Conservation (phyloP, 2,797 vertebrate genomes). For the Lepidocolaptes lacrymiger region DNA sequence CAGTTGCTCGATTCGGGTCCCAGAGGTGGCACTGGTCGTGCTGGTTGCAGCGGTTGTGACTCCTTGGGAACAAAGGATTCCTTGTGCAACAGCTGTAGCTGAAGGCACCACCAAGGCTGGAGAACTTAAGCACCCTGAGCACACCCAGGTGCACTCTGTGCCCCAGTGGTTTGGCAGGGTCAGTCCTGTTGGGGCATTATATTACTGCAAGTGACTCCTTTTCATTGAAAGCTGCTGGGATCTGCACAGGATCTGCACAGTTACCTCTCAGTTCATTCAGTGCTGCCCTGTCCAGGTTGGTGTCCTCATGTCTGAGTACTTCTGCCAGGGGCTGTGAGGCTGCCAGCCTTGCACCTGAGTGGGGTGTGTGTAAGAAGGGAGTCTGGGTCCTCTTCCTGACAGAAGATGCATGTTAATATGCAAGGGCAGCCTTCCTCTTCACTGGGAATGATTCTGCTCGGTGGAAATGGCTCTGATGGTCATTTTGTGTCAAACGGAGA, state of each 20-base stretch:
- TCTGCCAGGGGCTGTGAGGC: not conserved
- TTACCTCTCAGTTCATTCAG: not conserved
- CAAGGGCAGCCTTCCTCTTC: not conserved
- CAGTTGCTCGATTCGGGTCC: not conserved
- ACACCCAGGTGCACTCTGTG: not conserved
- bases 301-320: not conserved
- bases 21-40: not conserved
- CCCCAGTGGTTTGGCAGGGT: no score
- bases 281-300: no score
- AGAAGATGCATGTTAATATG: not conserved
- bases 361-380: not conserved
- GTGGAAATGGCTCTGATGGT: not conserved
- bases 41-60: not conserved
- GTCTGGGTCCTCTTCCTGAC: not conserved
- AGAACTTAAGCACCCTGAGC: not conserved
- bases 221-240: not conserved
- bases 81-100: not conserved
- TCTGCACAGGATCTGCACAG: not conserved
- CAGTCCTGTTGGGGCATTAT: not conserved
- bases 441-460: not conserved
- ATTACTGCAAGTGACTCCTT: not conserved
- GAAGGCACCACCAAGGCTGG: not conserved
- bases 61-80: not conserved
- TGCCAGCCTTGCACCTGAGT: not conserved
- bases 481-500: not conserved